phyloP scores from a whole-genome alignment of 2,888 invertebrate genomes.

The Clistopyga incitator region DNA sequence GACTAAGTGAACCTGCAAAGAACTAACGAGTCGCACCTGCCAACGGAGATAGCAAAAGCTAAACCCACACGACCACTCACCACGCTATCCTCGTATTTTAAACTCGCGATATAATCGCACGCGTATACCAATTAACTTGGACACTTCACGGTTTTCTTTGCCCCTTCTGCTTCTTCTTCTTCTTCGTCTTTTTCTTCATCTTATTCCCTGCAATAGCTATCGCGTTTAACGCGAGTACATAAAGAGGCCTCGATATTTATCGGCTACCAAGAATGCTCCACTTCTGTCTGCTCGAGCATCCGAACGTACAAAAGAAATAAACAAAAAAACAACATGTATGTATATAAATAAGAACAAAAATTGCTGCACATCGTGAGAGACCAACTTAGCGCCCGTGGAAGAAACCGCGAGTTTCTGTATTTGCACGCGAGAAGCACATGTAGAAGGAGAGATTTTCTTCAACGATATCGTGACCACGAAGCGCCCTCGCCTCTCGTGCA shows the following conservation, averaged over 20 bases:
- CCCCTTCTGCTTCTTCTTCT: conserved; percentile 20
- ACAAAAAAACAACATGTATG: not conserved
- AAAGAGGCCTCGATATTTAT: conserved; percentile 61
- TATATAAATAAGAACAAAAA: conserved; percentile 5
- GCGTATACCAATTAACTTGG: conserved; percentile 77
- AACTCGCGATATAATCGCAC: conserved; percentile 75
- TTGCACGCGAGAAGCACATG: conserved; percentile 30
- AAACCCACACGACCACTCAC: conserved; percentile 64
- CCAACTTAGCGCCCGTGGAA: conserved; percentile 59
- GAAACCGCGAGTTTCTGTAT: conserved; percentile 45
- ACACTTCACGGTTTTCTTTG: conserved; percentile 66
- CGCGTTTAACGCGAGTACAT: conserved; percentile 45
- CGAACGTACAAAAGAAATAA: conserved; percentile 19
- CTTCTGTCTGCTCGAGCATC: conserved; percentile 63
- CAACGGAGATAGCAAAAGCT: conserved; percentile 30
- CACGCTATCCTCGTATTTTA: conserved; percentile 72
- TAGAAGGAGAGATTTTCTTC: conserved; percentile 62
- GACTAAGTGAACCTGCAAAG: conserved; percentile 5
- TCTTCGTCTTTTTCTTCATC: too few species aligned
- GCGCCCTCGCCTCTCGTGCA: conserved; percentile 63
- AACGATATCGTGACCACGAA: conserved; percentile 69
- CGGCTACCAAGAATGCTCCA: conserved; percentile 62
- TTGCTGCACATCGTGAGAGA: conserved; percentile 66
- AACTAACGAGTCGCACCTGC: conserved; percentile 48
- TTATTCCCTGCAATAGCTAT: conserved; percentile 48